Conservation (phyloP, 2,797 vertebrate genomes). For the Chaenodraco wilsoni region DNA sequence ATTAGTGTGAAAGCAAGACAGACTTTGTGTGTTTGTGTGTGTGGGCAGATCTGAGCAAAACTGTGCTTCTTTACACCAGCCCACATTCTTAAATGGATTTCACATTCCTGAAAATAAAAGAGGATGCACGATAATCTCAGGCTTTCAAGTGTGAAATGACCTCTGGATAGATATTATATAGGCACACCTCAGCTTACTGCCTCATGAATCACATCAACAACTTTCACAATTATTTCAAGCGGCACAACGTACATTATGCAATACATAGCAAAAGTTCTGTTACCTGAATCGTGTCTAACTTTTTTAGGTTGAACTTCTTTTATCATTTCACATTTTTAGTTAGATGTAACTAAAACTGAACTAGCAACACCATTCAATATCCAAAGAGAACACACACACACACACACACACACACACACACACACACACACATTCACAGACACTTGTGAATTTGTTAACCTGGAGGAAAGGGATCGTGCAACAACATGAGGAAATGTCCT, state of each 20-base stretch:
- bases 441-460: constrained; percentile 5
- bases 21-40: constrained; percentile 23
- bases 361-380: neutral
- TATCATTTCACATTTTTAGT: neutral
- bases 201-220: constrained; percentile 34
- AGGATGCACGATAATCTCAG: constrained; percentile 43
- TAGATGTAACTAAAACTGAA: neutral
- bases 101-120: constrained; percentile 47
- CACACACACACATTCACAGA: too few species aligned
- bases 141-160: constrained; percentile 66
- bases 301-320: constrained; percentile 2
- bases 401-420: too few species aligned
- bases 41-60: constrained; percentile 41
- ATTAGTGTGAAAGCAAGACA: constrained; percentile 43
- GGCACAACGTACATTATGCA: neutral
- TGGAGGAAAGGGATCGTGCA: constrained; percentile 4
- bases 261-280: neutral
- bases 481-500: constrained; percentile 31
- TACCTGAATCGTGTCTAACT: neutral
- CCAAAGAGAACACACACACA: neutral
- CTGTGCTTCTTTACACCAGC: constrained; percentile 37
- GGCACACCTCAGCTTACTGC: constrained; percentile 21
- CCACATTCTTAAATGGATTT: constrained; percentile 54
- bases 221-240: constrained; percentile 25
- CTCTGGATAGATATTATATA: constrained; percentile 31